Evolutionary conservation across 2,113 vertebrate genomes (phyloP), one percentile per base, ranked within the genome.

Genomic region (Connochaetes taurinus): DNA sequence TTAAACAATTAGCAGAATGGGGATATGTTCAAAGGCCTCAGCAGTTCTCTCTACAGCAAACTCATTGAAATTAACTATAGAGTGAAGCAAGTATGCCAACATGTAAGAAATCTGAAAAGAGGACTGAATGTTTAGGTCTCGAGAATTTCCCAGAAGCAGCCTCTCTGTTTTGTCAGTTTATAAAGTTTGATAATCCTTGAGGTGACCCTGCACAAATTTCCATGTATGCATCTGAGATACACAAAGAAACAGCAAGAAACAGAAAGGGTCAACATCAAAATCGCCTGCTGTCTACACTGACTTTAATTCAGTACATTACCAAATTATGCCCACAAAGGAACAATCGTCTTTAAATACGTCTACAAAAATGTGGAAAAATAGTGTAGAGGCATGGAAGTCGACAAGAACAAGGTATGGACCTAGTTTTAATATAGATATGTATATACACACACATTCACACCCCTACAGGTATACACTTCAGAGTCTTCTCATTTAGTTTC

Each of bases 401-500:
- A 87, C 36, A 88, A 96, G 53, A 40, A 95, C 87, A 90, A 64
- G 50, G 80, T 64, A 76, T 1, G 84, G 94, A 82, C 57, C 91
- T 60, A 47, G 45, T 81, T 97, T 98, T 94, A 97, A 96, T 83
- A 95, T 6, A 89, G 27, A 36, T 74, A 92, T 47, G 90, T 93
- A 96, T 76, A 96, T n/a, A 92, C 60, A 96, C 78, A 95, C 92
- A 97, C 94, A 85, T 83, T 81, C 95, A 94, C 74, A 95, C 14
- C 55, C 88, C 67, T 94, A 93, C 85, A 90, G 52, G 67, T 21
- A 90, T 25, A 60, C 81, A 95, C 40, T 7, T 58, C 58, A 86
- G 91, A 92, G 88, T 97, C 78, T 97, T 97, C 83, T 92, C 29
- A 58, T 82, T 97, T 95, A 89, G 33, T 95, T 96, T 97, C 97